Percentiles rank a stretch among this genome's conserved stretches.
Evolutionary conservation across 2,113 vertebrate genomes (phyloP).

Genomic region (Anhinga rufa): DNA sequence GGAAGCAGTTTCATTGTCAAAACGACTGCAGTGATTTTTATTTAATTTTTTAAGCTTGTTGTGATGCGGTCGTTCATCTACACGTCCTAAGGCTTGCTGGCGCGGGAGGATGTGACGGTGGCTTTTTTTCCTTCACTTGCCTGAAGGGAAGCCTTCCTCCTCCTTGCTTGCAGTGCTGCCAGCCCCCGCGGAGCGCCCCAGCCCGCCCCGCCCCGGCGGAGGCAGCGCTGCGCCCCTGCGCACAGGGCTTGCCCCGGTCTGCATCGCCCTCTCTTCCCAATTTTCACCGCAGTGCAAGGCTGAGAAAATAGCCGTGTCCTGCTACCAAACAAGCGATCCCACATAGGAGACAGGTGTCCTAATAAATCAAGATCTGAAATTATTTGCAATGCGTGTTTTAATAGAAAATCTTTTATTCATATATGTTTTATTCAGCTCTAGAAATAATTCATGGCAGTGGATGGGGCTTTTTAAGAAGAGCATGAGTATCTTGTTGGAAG

Average conservation of each 20-base stretch:
- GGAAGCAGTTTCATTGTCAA: not conserved
- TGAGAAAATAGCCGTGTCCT: no score
- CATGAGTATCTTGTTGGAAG: not conserved
- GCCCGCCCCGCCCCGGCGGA: not conserved
- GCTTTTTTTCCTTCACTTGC: not conserved
- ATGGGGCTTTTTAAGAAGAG: not conserved
- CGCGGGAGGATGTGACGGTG: not conserved
- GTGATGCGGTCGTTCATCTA: not conserved
- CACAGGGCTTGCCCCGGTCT: fast-evolving
- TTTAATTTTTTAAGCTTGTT: not conserved
- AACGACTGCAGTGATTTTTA: not conserved
- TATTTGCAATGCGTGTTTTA: not conserved
- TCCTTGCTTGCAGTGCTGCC: not conserved
- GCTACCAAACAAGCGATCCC: fast-evolving
- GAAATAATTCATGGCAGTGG: not conserved
- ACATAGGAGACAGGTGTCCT: not conserved
- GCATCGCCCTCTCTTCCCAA: no score
- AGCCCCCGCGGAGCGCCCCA: not conserved
- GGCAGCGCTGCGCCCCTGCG: not conserved
- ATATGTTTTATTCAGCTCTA: not conserved
- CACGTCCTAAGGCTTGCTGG: not conserved
- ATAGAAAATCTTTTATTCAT: not conserved
- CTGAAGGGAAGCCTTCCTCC: not conserved
- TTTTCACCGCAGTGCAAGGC: not conserved
- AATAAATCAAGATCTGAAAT: not conserved